A percentile compares a stretch with the other conserved stretches of the same genome.
Evolutionary conservation across 53 echinoderm and acorn worm genomes (phyloP).

Genomic region (Temnopleurus reevesii): DNA sequence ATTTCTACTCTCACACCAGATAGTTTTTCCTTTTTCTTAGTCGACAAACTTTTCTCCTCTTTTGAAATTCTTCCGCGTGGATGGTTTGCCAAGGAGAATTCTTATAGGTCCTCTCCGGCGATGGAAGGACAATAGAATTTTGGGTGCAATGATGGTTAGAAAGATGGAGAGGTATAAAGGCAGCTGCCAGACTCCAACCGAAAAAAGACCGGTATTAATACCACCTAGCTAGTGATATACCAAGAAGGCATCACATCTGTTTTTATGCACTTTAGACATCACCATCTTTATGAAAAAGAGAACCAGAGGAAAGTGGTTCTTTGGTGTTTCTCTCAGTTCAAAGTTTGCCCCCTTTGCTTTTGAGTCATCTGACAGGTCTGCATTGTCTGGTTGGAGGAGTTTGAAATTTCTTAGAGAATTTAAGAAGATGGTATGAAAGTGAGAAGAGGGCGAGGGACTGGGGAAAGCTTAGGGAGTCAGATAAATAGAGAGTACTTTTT

Average conservation of each 20-base stretch:
- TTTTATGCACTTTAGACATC: constrained; percentile 34
- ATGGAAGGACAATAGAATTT: constrained; percentile 23
- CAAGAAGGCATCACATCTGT: constrained; percentile 45
- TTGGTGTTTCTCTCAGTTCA: constrained; percentile 2
- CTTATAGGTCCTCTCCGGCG: constrained; percentile 42
- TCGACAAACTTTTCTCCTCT: too few species aligned
- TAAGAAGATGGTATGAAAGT: constrained; percentile 35
- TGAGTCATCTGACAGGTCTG: constrained; percentile 21
- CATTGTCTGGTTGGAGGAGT: constrained; percentile 1
- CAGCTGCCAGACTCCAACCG: constrained; percentile 39
- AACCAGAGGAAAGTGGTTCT: not conserved
- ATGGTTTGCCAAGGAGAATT: constrained; percentile 38
- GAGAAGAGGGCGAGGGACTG: constrained; percentile 1
- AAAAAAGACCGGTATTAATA: constrained; percentile 20
- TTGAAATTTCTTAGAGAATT: constrained; percentile 32
- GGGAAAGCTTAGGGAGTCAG: constrained; percentile 15
- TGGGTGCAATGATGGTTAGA: constrained; percentile 31
- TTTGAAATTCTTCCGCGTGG: constrained; percentile 29
- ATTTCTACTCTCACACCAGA: constrained; percentile 32
- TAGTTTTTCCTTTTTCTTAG: not conserved
- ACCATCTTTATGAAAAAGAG: constrained; percentile 6
- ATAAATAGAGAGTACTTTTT: constrained; percentile 28
- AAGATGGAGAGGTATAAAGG: constrained; percentile 27
- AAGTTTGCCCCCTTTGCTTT: not conserved
- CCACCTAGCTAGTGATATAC: constrained; percentile 28